Conservation (phyloP, 1,140 invertebrate species). For the Dreissena rostriformis region DNA sequence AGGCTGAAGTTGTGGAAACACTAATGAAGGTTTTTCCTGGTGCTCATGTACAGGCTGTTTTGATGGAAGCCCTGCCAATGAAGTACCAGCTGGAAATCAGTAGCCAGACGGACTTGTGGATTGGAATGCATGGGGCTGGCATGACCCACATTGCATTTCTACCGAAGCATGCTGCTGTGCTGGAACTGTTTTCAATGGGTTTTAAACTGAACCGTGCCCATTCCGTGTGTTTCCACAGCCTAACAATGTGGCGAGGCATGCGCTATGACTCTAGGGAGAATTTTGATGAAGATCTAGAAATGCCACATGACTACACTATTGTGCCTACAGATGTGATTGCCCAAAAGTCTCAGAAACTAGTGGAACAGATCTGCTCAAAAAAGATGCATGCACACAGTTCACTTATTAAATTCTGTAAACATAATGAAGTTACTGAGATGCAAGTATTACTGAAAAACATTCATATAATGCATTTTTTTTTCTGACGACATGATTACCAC, state of each 20-base stretch:
- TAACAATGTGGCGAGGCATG: slow-evolving; percentile 74
- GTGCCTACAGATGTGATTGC: slow-evolving; percentile 56
- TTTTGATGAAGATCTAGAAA: slow-evolving; percentile 58
- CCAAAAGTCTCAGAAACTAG: slow-evolving; percentile 9
- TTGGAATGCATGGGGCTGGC: slow-evolving; percentile 98
- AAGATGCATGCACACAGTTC: not conserved
- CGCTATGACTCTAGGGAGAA: slow-evolving; percentile 72
- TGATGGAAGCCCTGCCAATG: slow-evolving; percentile 72
- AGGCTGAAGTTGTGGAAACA: slow-evolving; percentile 64
- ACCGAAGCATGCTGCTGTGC: slow-evolving; percentile 95
- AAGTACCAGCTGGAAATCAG: slow-evolving; percentile 68
- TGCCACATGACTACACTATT: slow-evolving; percentile 54
- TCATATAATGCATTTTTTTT: no score
- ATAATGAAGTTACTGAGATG: no score
- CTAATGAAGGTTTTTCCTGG: slow-evolving; percentile 40
- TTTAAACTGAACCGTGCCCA: slow-evolving; percentile 58
- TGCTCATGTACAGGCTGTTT: slow-evolving; percentile 59
- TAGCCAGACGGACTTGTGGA: slow-evolving; percentile 92
- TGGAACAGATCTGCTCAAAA: slow-evolving; percentile 16
- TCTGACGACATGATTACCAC: no score
- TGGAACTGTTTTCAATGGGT: slow-evolving; percentile 89
- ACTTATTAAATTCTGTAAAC: no score
- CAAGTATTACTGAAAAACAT: no score
- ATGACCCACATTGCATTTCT: slow-evolving; percentile 96
- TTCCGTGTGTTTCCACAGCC: slow-evolving; percentile 68